Base-by-base conservation (phyloP, 2,113 vertebrate species). In the Myxocyprinus asiaticus region DNA sequence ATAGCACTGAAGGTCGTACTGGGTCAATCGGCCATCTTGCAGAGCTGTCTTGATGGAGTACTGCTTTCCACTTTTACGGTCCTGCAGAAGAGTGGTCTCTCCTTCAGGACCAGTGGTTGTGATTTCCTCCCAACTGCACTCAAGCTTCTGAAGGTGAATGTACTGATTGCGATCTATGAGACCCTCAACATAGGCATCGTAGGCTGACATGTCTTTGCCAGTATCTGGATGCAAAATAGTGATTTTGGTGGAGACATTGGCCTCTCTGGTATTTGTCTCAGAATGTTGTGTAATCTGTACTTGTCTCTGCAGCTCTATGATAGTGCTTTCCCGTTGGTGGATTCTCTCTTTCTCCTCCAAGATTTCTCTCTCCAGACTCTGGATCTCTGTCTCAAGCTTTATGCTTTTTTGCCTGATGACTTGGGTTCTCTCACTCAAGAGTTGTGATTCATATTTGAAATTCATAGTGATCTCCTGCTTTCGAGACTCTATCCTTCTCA, bases 41-140 rank as follows among this genome's bases (percentile, higher is more conserved):
- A 99, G 84, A 0, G 98, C 97, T 0, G 96, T 93, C 42, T 94
- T 94, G 0, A 99, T 93, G 9, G 97, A 96, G 84, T 95, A 98
- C 76, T 96, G 94, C 88, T 93, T 96, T 43, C 98, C 97, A 68
- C 95, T 99, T 83, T 98, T 96, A 77, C 95, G 93, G 85, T 99
- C 97, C 78, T 94, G 94, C 44, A 99, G 91, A 76, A 96, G 82
- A 0, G 94, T 94, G 56, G 89, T 81, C 78, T 96, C 94, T 0
- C 96, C 96, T 0, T 91, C 91, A 22, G 94, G 93, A 1, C 95
- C 94, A 0, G 86, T 86, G 10, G 94, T 96, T 66, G 94, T 95
- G 61, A 97, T 83, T 87, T 96, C 94, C 88, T 99, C 98, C 95
- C 98, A 99, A 88, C 98, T 96, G 4, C 97, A 98, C 83, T 99